phyloP scores from a whole-genome alignment of 2,888 invertebrate genomes.

The Trisateles emortualis region DNA sequence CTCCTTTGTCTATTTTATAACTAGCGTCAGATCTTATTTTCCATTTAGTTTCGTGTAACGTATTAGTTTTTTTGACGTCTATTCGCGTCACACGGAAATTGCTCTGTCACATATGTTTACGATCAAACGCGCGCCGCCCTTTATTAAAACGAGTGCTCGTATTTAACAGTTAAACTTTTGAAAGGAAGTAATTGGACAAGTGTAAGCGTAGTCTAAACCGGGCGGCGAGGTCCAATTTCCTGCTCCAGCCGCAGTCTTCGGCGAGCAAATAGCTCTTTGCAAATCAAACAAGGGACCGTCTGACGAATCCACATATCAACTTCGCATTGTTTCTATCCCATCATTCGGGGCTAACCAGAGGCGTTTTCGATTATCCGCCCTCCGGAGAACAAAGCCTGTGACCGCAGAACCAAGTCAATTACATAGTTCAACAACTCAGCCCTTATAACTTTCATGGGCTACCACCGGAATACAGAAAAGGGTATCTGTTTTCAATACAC shows the following conservation, averaged over 20 bases:
- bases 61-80: slow-evolving; percentile 78
- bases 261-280: slow-evolving; percentile 83
- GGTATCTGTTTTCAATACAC: slow-evolving; percentile 86
- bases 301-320: slow-evolving; percentile 84
- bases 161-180: slow-evolving; percentile 64
- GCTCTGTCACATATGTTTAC: slow-evolving; percentile 67
- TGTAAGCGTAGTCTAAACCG: slow-evolving; percentile 70
- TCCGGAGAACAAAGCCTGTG: slow-evolving; percentile 83
- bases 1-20: slow-evolving; percentile 84
- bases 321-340: slow-evolving; percentile 84
- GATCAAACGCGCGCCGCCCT: slow-evolving; percentile 54
- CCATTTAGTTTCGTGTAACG: slow-evolving; percentile 74
- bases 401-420: slow-evolving; percentile 86
- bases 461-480: slow-evolving; percentile 86
- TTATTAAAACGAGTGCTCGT: slow-evolving; percentile 68
- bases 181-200: slow-evolving; percentile 81
- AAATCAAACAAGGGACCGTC: slow-evolving; percentile 85
- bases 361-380: slow-evolving; percentile 86
- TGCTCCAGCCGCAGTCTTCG: slow-evolving; percentile 77
- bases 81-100: slow-evolving; percentile 74
- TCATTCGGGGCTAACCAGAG: slow-evolving; percentile 82
- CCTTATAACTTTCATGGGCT: slow-evolving; percentile 86
- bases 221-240: slow-evolving; percentile 78
- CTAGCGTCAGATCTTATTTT: slow-evolving; percentile 69
- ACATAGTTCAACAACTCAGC: slow-evolving; percentile 87